These are phyloP conservation scores for Gallinago nigripennis DNA, from an alignment of 2,797 vertebrate species.

Conservation along the genomic window DNA sequence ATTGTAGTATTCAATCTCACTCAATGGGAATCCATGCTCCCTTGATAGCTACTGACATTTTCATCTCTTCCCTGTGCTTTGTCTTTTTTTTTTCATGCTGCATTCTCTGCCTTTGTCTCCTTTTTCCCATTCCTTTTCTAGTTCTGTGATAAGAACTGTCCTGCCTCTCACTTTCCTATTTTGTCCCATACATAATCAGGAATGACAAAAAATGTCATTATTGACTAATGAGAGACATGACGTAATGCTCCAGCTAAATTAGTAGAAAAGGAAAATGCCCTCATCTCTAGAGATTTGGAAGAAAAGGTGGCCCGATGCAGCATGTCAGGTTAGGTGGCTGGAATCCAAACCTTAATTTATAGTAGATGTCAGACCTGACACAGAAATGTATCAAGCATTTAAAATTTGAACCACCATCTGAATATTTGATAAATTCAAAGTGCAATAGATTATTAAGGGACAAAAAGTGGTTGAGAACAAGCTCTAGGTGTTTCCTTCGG, in stretches of 20 bases:
- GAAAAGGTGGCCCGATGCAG: background rate
- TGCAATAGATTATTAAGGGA: background rate
- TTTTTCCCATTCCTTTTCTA: background rate
- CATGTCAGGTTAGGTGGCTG: background rate
- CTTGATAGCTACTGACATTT: conserved; percentile 13
- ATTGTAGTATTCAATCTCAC: background rate
- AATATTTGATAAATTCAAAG: background rate
- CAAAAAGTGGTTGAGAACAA: background rate
- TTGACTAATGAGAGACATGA: background rate
- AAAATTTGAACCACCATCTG: background rate
- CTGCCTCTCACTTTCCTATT: background rate
- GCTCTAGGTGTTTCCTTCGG: background rate
- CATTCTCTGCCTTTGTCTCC: background rate
- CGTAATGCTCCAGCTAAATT: background rate
- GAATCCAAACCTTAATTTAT: background rate
- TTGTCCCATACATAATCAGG: background rate
- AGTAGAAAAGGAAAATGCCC: background rate
- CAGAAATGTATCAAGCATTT: background rate
- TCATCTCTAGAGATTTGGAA: background rate
- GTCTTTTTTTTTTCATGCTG: background rate
- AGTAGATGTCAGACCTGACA: background rate
- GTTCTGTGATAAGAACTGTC: background rate
- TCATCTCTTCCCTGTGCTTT: background rate
- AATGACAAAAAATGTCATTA: background rate
- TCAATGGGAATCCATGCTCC: background rate